phyloP scores from a whole-genome alignment of 2,797 vertebrate genomes.

The Pristis pectinata region DNA sequence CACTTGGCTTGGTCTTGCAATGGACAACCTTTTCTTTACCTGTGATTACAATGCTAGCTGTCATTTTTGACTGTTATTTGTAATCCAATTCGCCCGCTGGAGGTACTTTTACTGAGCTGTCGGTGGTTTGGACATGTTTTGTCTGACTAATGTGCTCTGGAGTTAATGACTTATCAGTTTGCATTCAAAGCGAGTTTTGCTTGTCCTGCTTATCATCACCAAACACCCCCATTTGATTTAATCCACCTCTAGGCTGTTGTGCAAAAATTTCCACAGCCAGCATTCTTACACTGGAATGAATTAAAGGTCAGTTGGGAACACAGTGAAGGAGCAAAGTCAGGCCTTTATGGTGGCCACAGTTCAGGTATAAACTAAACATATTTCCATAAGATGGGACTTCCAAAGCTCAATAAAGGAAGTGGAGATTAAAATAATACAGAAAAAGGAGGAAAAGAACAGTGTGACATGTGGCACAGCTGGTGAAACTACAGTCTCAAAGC shows the following conservation, averaged over 20 bases:
- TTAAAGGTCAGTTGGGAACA: not conserved
- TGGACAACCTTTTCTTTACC: not conserved
- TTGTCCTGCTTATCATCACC: not conserved
- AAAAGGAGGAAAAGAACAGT: not conserved
- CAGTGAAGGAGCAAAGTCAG: not conserved
- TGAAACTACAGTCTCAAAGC: too few species aligned
- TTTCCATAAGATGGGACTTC: not conserved
- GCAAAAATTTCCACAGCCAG: not conserved
- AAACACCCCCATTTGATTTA: not conserved
- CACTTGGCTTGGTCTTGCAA: not conserved
- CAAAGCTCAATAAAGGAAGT: not conserved
- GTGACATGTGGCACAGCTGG: too few species aligned
- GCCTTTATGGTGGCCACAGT: not conserved
- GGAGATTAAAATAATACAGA: not conserved
- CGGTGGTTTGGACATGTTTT: not conserved
- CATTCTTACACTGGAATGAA: not conserved
- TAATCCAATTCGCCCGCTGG: not conserved
- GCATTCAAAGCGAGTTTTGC: not conserved
- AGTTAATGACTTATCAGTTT: not conserved
- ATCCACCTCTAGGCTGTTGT: not conserved
- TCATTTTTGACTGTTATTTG: not conserved
- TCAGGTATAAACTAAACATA: not conserved
- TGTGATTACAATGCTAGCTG: not conserved
- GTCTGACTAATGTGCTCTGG: not conserved
- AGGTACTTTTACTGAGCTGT: not conserved